These are phyloP conservation scores for Silurus meridionalis DNA, from an alignment of 2,113 vertebrate genomes.

Conservation along the genomic window DNA sequence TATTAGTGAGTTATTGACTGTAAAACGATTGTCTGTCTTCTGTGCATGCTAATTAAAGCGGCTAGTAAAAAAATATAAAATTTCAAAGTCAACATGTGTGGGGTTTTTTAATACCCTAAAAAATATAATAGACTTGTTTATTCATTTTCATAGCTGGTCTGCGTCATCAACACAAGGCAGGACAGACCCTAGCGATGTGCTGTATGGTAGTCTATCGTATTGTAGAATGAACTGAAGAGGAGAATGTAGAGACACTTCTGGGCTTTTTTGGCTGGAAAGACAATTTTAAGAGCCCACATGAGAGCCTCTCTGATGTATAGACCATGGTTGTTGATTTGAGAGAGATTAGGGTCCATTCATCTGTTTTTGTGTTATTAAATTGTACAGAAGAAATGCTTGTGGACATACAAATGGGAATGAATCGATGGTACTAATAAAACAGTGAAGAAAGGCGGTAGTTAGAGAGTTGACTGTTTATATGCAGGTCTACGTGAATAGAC, in stretches of 20 bases:
- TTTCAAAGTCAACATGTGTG: background rate
- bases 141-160: background rate
- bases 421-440: background rate
- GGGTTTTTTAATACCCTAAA: background rate
- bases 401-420: background rate
- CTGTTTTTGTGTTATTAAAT: background rate
- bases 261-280: background rate
- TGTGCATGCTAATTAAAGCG: background rate
- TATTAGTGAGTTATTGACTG: background rate
- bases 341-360: background rate
- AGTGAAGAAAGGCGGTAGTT: background rate
- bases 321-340: background rate
- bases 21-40: background rate
- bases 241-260: background rate
- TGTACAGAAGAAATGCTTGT: background rate
- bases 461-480: background rate
- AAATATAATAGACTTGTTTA: background rate
- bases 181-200: background rate
- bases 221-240: background rate
- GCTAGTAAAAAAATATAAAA: background rate
- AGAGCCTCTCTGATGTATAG: background rate
- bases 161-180: background rate
- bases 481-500: background rate
- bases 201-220: no score
- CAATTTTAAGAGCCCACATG: background rate